Evolutionary conservation across 2,797 vertebrate species (phyloP).

Genomic region (Picus viridis): DNA sequence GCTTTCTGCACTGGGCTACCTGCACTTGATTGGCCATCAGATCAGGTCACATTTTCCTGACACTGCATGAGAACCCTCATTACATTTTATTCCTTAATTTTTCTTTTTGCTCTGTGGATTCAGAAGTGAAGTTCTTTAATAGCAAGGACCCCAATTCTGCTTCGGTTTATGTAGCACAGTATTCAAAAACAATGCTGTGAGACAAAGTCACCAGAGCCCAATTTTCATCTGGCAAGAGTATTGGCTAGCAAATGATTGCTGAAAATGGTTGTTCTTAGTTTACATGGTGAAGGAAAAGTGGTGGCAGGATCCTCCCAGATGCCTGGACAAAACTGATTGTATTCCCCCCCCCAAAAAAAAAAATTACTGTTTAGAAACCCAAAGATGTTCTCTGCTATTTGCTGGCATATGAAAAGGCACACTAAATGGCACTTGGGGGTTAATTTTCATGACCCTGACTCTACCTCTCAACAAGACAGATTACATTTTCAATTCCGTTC

Average conservation of each 20-base stretch:
- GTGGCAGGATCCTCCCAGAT: neutral
- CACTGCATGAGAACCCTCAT: neutral
- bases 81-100: neutral
- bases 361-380: conserved; percentile 54
- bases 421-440: conserved; percentile 36
- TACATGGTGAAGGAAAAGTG: neutral
- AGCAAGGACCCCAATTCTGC: neutral
- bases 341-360: neutral
- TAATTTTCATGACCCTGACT: conserved; percentile 64
- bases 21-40: neutral
- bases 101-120: neutral
- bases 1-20: fast-evolving
- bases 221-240: neutral
- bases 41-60: neutral
- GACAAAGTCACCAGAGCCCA: neutral
- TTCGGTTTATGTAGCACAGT: neutral
- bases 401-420: conserved; percentile 5
- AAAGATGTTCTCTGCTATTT: neutral
- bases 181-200: neutral
- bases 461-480: conserved; percentile 64
- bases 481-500: conserved; percentile 68
- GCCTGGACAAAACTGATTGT: neutral
- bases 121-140: neutral
- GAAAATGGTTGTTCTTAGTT: neutral
- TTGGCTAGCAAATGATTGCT: neutral